phyloP scores from a whole-genome alignment of 2,797 vertebrate species.

The Limosa lapponica region DNA sequence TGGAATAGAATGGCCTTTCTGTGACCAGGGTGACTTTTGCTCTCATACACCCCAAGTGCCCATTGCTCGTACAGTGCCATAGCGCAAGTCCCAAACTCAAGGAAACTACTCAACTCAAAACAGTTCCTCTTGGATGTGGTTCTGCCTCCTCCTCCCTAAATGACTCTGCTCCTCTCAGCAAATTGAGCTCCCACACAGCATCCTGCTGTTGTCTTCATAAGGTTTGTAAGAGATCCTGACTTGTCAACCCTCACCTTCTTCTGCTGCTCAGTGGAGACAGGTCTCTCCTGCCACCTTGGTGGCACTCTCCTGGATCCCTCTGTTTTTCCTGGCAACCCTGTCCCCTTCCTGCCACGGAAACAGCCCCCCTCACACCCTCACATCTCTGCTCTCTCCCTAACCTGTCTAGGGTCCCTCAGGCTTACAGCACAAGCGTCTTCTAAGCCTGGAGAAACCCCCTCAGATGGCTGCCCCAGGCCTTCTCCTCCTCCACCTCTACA shows the following conservation, averaged over 20 bases:
- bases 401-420: background rate
- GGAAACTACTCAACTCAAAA: background rate
- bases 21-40: background rate
- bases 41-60: background rate
- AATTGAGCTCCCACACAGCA: background rate
- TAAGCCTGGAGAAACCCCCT: background rate
- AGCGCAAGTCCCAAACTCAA: background rate
- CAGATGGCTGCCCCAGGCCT: background rate
- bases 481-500: background rate
- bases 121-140: background rate
- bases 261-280: background rate
- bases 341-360: background rate
- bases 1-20: background rate
- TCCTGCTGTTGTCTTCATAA: background rate
- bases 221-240: background rate
- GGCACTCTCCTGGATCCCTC: background rate
- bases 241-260: background rate
- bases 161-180: background rate
- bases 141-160: background rate
- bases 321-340: background rate
- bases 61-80: background rate
- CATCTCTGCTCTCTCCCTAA: background rate
- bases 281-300: background rate
- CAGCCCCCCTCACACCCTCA: background rate
- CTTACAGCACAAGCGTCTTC: background rate